phyloP scores from a whole-genome alignment of 1,140 invertebrate genomes.

The Drosophila parvula region DNA sequence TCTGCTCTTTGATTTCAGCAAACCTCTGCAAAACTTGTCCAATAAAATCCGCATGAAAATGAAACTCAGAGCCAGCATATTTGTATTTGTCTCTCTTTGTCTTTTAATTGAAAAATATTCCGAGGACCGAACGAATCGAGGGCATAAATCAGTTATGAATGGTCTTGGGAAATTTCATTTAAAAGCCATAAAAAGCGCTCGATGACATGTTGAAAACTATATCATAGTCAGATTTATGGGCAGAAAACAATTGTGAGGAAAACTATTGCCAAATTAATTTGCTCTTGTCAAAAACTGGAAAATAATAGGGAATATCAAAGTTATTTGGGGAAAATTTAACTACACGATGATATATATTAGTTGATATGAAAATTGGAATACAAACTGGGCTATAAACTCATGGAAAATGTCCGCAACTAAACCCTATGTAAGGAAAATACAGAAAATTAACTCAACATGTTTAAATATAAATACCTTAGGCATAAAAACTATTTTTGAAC shows the following conservation, averaged over 20 bases:
- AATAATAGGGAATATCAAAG: background rate
- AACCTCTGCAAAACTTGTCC: constrained; percentile 63
- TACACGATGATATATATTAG: background rate
- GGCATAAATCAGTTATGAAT: constrained; percentile 40
- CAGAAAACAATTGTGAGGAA: background rate
- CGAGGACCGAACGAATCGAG: constrained; percentile 7
- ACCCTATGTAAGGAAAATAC: background rate
- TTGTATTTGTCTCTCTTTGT: constrained; percentile 25
- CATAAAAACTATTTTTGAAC: background rate
- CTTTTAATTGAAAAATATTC: constrained; percentile 58
- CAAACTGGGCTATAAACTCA: background rate
- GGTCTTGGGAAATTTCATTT: constrained; percentile 21
- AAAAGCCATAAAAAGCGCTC: constrained; percentile 30
- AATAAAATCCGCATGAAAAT: constrained; percentile 60
- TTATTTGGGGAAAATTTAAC: background rate
- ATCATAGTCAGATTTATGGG: background rate
- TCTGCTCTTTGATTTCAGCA: constrained; percentile 68
- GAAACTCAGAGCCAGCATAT: constrained; percentile 55
- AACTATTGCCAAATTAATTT: background rate
- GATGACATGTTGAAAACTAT: background rate
- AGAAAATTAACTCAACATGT: background rate
- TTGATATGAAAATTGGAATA: background rate
- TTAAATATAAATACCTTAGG: background rate
- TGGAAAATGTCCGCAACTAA: background rate
- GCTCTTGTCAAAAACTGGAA: constrained; percentile 2